Percentiles rank a stretch among this genome's conserved stretches.
These are phyloP conservation scores for Chloroceryle inda DNA, from an alignment of 2,797 vertebrate genomes.

Conservation along the genomic window DNA sequence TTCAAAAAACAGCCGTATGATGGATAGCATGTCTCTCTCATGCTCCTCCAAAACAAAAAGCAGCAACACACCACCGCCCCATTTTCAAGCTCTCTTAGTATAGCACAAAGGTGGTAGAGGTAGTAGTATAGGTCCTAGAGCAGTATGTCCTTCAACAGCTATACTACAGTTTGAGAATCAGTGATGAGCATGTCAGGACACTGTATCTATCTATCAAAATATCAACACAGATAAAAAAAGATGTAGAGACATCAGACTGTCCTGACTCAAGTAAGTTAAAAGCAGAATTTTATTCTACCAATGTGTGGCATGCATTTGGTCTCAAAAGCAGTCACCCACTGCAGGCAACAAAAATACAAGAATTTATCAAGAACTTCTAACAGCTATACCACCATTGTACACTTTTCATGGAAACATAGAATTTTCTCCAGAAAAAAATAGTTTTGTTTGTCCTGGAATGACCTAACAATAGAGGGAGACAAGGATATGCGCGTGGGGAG, in stretches of 20 bases:
- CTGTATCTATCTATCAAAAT: neutral
- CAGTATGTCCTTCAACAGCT: neutral
- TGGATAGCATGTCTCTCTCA: rapidly evolving
- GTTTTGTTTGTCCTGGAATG: neutral
- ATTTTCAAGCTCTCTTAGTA: neutral
- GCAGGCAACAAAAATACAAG: neutral
- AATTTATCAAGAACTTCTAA: neutral
- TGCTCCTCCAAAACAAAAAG: neutral
- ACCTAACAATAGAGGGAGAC: neutral
- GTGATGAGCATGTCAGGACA: neutral
- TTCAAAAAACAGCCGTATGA: neutral
- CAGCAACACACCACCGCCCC: neutral
- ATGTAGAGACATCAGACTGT: neutral
- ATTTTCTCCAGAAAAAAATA: neutral
- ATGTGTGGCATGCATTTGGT: neutral
- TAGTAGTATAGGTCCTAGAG: neutral
- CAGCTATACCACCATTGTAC: neutral
- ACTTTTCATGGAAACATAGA: neutral
- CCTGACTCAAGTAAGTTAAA: neutral
- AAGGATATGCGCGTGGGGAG: neutral
- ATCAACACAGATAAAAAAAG: neutral
- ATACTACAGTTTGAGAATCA: neutral
- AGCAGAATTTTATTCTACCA: neutral
- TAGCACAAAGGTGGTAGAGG: neutral
- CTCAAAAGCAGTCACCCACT: neutral